These are phyloP conservation scores for Excalfactoria chinensis DNA, from an alignment of 2,113 vertebrate genomes.

Conservation along the genomic window DNA sequence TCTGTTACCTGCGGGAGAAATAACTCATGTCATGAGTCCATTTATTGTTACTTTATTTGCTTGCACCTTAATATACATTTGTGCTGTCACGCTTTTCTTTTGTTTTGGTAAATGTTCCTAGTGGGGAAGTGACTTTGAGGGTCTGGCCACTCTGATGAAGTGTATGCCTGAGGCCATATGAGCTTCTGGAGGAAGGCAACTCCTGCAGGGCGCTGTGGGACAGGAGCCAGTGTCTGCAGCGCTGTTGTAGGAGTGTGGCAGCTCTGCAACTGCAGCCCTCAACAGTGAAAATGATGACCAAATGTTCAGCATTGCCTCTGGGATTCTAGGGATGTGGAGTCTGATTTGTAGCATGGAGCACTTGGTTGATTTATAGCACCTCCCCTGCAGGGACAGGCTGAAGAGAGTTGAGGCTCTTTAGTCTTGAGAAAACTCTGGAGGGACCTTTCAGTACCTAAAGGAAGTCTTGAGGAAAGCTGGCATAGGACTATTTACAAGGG, in stretches of 20 bases:
- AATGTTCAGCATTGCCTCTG: background rate
- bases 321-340: no score
- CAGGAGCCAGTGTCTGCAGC: background rate
- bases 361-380: background rate
- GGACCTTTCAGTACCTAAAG: no score
- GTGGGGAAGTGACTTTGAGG: background rate
- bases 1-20: background rate
- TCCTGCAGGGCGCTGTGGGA: fast-evolving
- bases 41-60: background rate
- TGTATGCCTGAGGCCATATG: background rate
- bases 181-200: background rate
- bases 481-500: no score
- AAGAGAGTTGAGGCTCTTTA: no score
- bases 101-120: background rate
- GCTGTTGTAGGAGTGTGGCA: background rate
- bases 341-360: background rate
- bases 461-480: no score
- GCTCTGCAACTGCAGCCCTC: background rate
- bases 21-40: background rate
- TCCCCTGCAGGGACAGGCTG: no score
- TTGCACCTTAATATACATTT: background rate
- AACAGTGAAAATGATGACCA: background rate
- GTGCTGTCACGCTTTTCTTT: background rate
- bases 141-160: background rate
- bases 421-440: no score